Conservation (phyloP, 2,888 invertebrate genomes). For the Ellobium chinense region DNA sequence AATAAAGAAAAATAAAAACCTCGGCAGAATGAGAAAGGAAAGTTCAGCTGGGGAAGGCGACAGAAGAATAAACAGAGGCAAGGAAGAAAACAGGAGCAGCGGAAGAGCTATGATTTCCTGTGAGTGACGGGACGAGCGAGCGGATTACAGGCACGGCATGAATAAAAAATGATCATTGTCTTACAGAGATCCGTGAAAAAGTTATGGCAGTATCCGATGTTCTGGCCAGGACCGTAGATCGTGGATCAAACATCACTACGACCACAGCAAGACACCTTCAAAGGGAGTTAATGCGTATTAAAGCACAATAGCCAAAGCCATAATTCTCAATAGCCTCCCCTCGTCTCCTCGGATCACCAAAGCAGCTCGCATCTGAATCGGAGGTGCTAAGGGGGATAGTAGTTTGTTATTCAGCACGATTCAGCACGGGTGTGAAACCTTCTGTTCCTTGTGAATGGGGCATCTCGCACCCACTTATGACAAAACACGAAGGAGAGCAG, state of each 20-base stretch:
- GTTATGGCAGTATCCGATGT: conserved; percentile 22
- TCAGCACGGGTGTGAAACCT: neutral
- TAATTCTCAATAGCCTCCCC: conserved; percentile 35
- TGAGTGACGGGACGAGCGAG: neutral
- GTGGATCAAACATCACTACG: conserved; percentile 29
- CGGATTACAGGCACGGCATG: conserved; percentile 3
- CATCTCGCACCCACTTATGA: neutral
- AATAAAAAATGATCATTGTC: conserved; percentile 26
- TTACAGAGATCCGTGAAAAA: conserved; percentile 20
- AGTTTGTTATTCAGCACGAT: neutral
- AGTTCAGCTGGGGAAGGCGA: conserved; percentile 3
- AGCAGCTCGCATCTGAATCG: neutral
- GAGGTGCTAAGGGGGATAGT: conserved; percentile 1
- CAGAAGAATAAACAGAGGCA: conserved; percentile 28
- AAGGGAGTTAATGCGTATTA: conserved; percentile 47
- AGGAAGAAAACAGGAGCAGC: neutral
- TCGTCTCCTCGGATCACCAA: neutral
- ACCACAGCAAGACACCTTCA: conserved; percentile 26
- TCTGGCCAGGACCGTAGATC: conserved; percentile 25
- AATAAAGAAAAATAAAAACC: conserved; percentile 29
- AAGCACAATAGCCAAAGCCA: conserved; percentile 41
- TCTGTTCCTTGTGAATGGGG: neutral
- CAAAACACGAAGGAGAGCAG: neutral
- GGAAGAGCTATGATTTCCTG: conserved; percentile 10
- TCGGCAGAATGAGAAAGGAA: neutral